Evolutionary conservation across 2,797 vertebrate species (phyloP), one percentile per base, ranked within the genome.

Genomic region (Leuciscus waleckii): DNA sequence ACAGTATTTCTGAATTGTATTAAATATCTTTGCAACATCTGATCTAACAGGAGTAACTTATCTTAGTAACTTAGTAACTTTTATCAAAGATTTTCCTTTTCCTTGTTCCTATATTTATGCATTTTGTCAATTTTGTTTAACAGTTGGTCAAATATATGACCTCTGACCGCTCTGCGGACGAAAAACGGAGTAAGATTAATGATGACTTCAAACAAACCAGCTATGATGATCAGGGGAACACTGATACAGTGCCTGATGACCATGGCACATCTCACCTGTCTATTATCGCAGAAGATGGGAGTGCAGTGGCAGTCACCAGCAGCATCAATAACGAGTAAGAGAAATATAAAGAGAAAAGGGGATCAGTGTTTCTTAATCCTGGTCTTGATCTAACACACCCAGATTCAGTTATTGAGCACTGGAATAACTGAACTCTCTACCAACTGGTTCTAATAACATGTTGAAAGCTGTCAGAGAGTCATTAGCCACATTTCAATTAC

Each of bases 241-340:
- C 3, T 43, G 2, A 43, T 43, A 13, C 98, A 91, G 90, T 89
- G 3, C 94, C 95, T 0, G 94, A 97, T 2, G 93, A 94, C 58
- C 95, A 96, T 0, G 98, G 98, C 83, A 99, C 98, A 0, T 94
- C 97, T 84, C 97, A 99, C 92, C 90, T 99, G 89, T 99, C 98
- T 0, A 75, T 98, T 84, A 95, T 99, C 37, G 96, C 97, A 0
- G 97, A 97, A 65, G 98, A 99, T 2, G 98, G 98, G 82, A 99
- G 97, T 3, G 98, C 98, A 0, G 98, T 99, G 91, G 96, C 98
- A 0, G 98, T 96, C 86, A 99, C 98, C 92, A 99, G 98, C 94
- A 98, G 97, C 92, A 98, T 99, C 92, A 99, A 99, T 90, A 92
- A 95, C 81, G 96, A 97, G 98, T 99, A 96, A 93, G 95, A 83